Evolutionary conservation across 2,888 invertebrate species (phyloP).

Genomic region (Ophion slaviceki): DNA sequence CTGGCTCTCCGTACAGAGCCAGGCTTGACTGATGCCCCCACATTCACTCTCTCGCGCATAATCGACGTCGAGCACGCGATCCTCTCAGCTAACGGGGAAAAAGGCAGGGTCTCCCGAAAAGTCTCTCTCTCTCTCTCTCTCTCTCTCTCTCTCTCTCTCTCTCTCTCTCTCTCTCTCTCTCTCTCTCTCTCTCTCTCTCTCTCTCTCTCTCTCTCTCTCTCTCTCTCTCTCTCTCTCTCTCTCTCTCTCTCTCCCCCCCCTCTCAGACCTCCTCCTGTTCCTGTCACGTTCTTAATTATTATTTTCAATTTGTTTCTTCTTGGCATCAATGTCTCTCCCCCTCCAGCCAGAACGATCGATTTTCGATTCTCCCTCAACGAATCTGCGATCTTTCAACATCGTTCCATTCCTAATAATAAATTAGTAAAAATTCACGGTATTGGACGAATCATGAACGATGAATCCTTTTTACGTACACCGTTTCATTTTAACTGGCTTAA

Average conservation of each 20-base stretch:
- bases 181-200: constrained; percentile 7
- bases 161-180: background rate
- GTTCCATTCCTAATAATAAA: background rate
- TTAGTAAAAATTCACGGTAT: too few relatives aligned
- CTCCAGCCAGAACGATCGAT: background rate
- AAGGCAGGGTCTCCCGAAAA: constrained; percentile 51
- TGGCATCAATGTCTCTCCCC: background rate
- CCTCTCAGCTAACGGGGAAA: constrained; percentile 21
- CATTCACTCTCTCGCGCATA: constrained; percentile 31
- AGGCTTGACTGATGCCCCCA: constrained; percentile 33
- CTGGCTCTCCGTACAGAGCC: constrained; percentile 9
- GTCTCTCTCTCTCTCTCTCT: background rate
- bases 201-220: constrained; percentile 4
- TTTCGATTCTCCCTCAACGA: constrained; percentile 2
- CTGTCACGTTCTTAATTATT: constrained; percentile 29
- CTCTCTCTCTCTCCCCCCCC: background rate
- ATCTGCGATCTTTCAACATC: background rate
- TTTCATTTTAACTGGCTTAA: background rate
- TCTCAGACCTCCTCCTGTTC: background rate
- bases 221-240: constrained; percentile 2
- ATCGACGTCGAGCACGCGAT: constrained; percentile 63
- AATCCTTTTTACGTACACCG: too few relatives aligned
- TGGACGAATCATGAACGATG: too few relatives aligned
- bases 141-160: background rate
- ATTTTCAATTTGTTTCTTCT: constrained; percentile 30